A percentile compares a stretch with the other conserved stretches of the same genome.
These are phyloP conservation scores for Ectobius pallidus DNA, from an alignment of 2,888 invertebrate species.

Conservation along the genomic window DNA sequence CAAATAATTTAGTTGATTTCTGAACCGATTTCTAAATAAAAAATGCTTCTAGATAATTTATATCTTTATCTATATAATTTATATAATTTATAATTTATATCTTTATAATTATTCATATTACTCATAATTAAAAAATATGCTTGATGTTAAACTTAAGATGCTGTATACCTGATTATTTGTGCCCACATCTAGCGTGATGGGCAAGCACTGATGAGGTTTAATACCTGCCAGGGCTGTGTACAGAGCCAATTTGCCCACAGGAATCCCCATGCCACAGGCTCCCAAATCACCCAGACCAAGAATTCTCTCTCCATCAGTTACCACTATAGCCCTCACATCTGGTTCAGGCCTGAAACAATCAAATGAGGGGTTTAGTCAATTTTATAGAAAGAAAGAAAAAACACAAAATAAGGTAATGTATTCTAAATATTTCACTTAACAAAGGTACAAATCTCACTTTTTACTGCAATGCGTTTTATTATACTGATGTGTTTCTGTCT, in stretches of 20 bases:
- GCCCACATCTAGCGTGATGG: constrained; percentile 93
- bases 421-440: too few relatives aligned
- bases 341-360: constrained; percentile 72
- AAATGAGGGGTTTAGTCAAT: not conserved
- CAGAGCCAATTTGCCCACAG: constrained; percentile 93
- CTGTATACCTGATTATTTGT: constrained; percentile 91
- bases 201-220: constrained; percentile 92
- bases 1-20: too few relatives aligned
- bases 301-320: constrained; percentile 97
- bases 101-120: too few relatives aligned
- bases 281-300: constrained; percentile 96
- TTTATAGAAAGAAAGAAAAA: not conserved
- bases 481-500: too few relatives aligned
- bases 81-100: too few relatives aligned
- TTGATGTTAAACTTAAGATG: too few relatives aligned
- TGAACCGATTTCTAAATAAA: too few relatives aligned
- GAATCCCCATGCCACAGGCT: constrained; percentile 97
- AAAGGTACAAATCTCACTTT: too few relatives aligned
- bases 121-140: too few relatives aligned
- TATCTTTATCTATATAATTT: too few relatives aligned
- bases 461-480: too few relatives aligned
- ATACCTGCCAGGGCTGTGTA: constrained; percentile 98
- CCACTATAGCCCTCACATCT: constrained; percentile 84
- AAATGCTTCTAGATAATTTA: too few relatives aligned
- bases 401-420: not conserved